Evolutionary conservation across 2,113 vertebrate species (phyloP), one percentile per base, ranked within the genome.

Genomic region (Poicephalus gulielmi): DNA sequence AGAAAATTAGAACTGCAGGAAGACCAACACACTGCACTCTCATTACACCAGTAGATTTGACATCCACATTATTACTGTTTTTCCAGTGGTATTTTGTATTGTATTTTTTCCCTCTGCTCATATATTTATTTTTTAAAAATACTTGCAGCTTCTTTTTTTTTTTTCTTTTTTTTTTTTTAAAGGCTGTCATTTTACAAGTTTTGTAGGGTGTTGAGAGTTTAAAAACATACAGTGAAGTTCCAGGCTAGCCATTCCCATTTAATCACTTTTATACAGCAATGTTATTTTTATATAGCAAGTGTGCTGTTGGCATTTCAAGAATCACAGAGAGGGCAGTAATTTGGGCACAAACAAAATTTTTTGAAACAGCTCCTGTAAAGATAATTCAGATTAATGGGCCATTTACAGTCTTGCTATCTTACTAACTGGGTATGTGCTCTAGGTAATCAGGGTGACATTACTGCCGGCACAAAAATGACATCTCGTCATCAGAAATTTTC

Each of bases 401-500:
- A 91, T 96, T 98, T 97, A 94, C 95, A 96, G 97, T 91, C 94
- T 94, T 93, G 77, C 96, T 98, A 98, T 98, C 97, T 94, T 97
- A 94, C 96, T 94, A 97, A 97, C 97, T 97, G 97, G 97, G 97
- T 94, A 57, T 97, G 90, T 93, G 96, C 95, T 98, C 86, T 97
- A 98, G 97, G 98, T 98, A 99, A 99, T 99, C 98, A 99, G 97
- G 96, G 96, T 98, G 98, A 98, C 98, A 98, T 98, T 98, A 98
- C 98, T 98, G 98, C 97, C 92, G 95, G 95, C 95, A 97, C 97
- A 97, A 97, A 98, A 98, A 98, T 99, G 98, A 99, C 98, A 98
- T 98, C 98, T 99, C 98, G 96, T 99, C 98, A 99, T 98, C 98
- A 98, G 98, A 98, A 98, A 98, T 99, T 98, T 98, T 98, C 98